Conservation (phyloP, 1,140 invertebrate species). For the Drosophila ohnishii region DNA sequence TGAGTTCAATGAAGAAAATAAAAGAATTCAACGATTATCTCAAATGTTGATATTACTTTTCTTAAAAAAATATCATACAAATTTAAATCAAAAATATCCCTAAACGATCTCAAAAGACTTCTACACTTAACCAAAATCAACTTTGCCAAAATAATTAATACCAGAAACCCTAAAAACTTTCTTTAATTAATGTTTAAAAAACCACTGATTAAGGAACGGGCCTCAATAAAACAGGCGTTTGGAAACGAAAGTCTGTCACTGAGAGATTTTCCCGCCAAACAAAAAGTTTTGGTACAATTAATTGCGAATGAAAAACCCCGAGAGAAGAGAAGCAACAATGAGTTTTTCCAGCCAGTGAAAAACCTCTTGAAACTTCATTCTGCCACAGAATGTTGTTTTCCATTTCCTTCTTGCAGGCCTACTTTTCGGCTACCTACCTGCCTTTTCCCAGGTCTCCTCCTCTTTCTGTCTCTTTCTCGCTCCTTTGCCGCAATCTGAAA, state of each 20-base stretch:
- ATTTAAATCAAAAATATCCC: neutral
- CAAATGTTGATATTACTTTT: neutral
- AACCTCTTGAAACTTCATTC: constrained; percentile 24
- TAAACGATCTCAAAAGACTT: neutral
- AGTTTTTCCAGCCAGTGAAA: constrained; percentile 14
- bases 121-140: neutral
- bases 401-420: constrained; percentile 20
- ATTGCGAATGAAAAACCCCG: constrained; percentile 10
- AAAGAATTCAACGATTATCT: neutral
- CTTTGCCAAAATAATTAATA: neutral
- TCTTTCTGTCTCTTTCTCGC: neutral
- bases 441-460: neutral
- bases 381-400: constrained; percentile 14
- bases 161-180: neutral
- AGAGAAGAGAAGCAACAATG: constrained; percentile 3
- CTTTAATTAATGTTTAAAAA: neutral
- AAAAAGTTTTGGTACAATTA: constrained; percentile 25
- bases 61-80: no score
- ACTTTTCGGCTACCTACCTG: constrained; percentile 41
- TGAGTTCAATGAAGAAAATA: neutral
- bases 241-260: neutral
- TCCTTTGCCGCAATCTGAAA: constrained; percentile 8
- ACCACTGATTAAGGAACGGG: constrained; percentile 1
- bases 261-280: constrained; percentile 1
- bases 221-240: neutral